Conservation (phyloP, 1,140 invertebrate species). For the Galendromus occidentalis region DNA sequence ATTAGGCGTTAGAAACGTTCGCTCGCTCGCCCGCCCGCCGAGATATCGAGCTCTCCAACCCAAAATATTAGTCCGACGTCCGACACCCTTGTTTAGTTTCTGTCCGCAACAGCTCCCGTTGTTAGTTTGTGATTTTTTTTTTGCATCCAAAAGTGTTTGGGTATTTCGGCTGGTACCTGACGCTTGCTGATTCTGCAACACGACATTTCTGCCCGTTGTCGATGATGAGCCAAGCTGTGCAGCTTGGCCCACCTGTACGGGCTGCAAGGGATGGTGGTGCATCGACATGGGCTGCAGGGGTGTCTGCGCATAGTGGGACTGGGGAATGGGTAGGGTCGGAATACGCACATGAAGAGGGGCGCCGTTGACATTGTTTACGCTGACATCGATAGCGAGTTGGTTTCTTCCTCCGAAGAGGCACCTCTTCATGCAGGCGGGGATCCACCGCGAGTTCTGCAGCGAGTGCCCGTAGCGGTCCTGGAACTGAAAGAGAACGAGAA, state of each 20-base stretch:
- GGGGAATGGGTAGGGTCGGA: conserved; percentile 3
- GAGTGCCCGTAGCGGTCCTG: conserved; percentile 3
- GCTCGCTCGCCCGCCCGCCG: too few relatives aligned
- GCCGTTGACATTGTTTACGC: conserved; percentile 3
- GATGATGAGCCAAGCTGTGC: too few relatives aligned
- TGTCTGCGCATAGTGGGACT: too few relatives aligned
- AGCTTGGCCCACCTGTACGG: too few relatives aligned
- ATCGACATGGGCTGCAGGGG: too few relatives aligned
- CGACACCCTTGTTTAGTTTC: too few relatives aligned
- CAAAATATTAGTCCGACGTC: too few relatives aligned
- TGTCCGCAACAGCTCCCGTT: too few relatives aligned
- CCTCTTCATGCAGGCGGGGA: not conserved
- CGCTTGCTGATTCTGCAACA: not conserved
- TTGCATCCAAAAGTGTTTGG: conserved; percentile 11
- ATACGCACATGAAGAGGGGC: conserved; percentile 10
- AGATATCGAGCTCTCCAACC: too few relatives aligned
- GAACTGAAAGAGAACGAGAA: not conserved
- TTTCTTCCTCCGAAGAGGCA: conserved; percentile 4
- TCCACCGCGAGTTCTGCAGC: not conserved
- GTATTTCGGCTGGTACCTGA: conserved; percentile 5
- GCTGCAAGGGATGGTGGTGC: too few relatives aligned
- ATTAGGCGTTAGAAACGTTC: too few relatives aligned
- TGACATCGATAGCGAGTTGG: conserved; percentile 5
- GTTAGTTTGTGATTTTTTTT: not conserved
- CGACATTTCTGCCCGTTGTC: too few relatives aligned